phyloP scores from a whole-genome alignment of 2,113 vertebrate species.

The Poeciliopsis occidentalis region DNA sequence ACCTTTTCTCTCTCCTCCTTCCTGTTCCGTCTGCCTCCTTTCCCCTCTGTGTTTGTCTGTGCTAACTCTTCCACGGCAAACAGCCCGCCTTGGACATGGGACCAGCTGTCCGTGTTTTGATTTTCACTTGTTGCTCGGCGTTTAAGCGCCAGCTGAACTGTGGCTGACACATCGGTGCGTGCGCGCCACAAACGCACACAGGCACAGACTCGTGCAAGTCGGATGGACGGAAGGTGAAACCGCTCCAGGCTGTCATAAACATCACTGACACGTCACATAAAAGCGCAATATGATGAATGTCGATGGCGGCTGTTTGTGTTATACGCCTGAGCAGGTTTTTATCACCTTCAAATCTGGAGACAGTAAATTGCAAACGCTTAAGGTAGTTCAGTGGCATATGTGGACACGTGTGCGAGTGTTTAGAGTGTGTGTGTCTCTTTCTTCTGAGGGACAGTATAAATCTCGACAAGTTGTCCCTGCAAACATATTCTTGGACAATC shows the following conservation, averaged over 20 bases:
- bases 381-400: not conserved
- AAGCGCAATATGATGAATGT: conserved; percentile 29
- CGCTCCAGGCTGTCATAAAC: conserved; percentile 33
- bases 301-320: conserved; percentile 1
- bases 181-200: not conserved
- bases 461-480: not conserved
- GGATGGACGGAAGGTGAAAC: conserved; percentile 11
- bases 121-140: conserved; percentile 68
- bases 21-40: conserved; percentile 33
- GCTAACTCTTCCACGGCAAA: conserved; percentile 40
- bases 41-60: conserved; percentile 33
- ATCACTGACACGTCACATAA: conserved; percentile 25
- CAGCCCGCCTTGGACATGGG: conserved; percentile 5
- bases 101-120: conserved; percentile 71
- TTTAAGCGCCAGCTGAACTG: conserved; percentile 51
- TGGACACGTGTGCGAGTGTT: not conserved
- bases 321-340: conserved; percentile 32
- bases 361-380: not conserved
- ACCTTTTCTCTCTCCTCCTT: conserved; percentile 11
- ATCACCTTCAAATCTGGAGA: conserved; percentile 17
- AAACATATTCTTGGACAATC: no score
- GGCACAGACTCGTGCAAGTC: conserved; percentile 7
- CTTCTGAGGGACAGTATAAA: no score
- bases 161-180: conserved; percentile 34
- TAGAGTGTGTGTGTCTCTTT: not conserved